Conservation (phyloP, 2,888 invertebrate genomes). For the Cantharis nigra region DNA sequence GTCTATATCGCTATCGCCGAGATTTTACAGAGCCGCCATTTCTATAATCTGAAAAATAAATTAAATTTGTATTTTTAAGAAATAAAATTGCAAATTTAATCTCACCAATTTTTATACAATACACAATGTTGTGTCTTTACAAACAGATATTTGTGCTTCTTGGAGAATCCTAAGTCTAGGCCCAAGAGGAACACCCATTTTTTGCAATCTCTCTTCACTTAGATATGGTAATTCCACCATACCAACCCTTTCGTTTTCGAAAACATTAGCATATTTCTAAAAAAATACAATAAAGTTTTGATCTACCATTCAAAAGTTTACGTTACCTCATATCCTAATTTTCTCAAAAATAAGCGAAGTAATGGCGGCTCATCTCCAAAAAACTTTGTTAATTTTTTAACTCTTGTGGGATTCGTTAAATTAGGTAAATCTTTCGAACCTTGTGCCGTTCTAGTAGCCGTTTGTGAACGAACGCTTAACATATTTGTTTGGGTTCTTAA, state of each 20-base stretch:
- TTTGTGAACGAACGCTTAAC: constrained; percentile 67
- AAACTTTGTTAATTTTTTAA: constrained; percentile 89
- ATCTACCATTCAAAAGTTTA: background rate
- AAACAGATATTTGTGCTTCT: constrained; percentile 74
- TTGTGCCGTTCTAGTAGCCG: constrained; percentile 62
- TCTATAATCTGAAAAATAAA: constrained; percentile 6
- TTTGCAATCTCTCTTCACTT: constrained; percentile 84
- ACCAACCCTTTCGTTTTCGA: constrained; percentile 85
- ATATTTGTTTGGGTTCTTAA: constrained; percentile 70
- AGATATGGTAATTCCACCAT: constrained; percentile 90
- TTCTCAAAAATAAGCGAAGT: constrained; percentile 85
- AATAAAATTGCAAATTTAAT: background rate
- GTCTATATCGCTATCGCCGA: constrained; percentile 4
- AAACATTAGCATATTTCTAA: constrained; percentile 83
- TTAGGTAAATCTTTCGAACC: constrained; percentile 67
- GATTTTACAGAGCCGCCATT: constrained; percentile 26
- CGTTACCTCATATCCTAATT: constrained; percentile 86
- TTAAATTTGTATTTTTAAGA: background rate
- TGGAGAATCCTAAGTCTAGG: constrained; percentile 86
- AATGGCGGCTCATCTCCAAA: constrained; percentile 93
- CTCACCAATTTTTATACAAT: constrained; percentile 57
- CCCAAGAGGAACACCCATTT: constrained; percentile 88
- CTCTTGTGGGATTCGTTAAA: constrained; percentile 83
- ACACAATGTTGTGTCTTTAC: constrained; percentile 67
- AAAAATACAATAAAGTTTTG: constrained; percentile 37